Evolutionary conservation across 2,888 invertebrate genomes (phyloP), one percentile per base, ranked within the genome.

Genomic region (Argyresthia goedartella): DNA sequence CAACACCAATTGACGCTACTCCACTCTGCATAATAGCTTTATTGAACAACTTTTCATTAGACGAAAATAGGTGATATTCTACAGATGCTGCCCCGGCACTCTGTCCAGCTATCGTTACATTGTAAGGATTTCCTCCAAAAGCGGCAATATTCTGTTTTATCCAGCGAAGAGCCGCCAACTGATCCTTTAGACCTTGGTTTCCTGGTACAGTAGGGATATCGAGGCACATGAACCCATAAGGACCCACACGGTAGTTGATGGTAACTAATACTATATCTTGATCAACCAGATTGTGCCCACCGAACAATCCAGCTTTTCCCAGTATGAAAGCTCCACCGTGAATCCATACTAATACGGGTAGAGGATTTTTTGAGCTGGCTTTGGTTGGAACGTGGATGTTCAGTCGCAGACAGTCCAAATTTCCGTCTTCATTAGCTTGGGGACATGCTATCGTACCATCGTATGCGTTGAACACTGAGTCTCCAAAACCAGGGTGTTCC

Each of bases 161-260:
- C 86, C 86, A 86, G 1, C 55, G 62, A 11, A 86, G 57, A 1
- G 84, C 85, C 54, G 65, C 59, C 50, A 71, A 71, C 56, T 86
- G 85, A 53, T 86, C 86, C 58, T 81, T 84, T 1, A 86, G 65
- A 0, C 86, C 86, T 58, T 84, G 82, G 54, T 86, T 86, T 1
- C 86, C 86, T 10, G 84, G 70, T 2, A 78, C 65, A 1, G 63
- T 56, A 1, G 86, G 84, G 7, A 66, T 63, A 53, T 79, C 76
- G 0, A 85, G 66, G 0, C 86, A 84, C 71, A 86, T 70, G 54
- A 86, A 86, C 42, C 86, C 86, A 44, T 81, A 86, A 0, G 84
- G 74, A 0, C 86, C 86, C 33, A 86, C 63, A 1, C 86, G 76
- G 55, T 86, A 86, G 55, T 86, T 86, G 1, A 84, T 63, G 1